These are phyloP conservation scores for Lacerta viridis DNA, from an alignment of 2,797 vertebrate species.

Conservation along the genomic window DNA sequence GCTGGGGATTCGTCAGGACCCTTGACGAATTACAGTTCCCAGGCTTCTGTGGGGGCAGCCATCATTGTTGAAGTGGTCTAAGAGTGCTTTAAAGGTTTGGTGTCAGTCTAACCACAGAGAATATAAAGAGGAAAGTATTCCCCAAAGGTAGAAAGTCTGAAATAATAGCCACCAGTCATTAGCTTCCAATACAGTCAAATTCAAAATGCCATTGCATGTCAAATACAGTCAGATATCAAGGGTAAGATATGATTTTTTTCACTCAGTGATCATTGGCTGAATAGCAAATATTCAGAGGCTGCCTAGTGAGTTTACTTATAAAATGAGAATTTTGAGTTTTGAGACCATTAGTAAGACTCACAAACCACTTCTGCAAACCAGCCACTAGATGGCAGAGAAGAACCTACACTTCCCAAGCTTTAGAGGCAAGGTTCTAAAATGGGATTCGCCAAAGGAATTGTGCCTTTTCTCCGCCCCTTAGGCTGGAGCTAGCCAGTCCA, in stretches of 20 bases:
- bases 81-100: no score
- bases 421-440: neutral
- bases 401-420: neutral
- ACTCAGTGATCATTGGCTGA: neutral
- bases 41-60: no score
- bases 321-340: neutral
- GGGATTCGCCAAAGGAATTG: neutral
- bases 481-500: neutral
- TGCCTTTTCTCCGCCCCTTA: neutral
- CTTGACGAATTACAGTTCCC: no score
- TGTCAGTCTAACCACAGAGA: no score
- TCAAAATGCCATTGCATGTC: neutral
- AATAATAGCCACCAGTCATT: neutral
- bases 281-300: neutral
- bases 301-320: neutral
- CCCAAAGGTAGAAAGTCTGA: neutral
- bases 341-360: neutral
- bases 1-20: no score
- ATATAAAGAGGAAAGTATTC: neutral
- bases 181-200: neutral
- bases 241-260: neutral
- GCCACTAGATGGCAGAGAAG: constrained; percentile 23
- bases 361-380: neutral
- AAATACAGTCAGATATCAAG: neutral
- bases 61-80: no score